Conservation (phyloP, 2,113 vertebrate species). For the Cryptotis parvus region DNA sequence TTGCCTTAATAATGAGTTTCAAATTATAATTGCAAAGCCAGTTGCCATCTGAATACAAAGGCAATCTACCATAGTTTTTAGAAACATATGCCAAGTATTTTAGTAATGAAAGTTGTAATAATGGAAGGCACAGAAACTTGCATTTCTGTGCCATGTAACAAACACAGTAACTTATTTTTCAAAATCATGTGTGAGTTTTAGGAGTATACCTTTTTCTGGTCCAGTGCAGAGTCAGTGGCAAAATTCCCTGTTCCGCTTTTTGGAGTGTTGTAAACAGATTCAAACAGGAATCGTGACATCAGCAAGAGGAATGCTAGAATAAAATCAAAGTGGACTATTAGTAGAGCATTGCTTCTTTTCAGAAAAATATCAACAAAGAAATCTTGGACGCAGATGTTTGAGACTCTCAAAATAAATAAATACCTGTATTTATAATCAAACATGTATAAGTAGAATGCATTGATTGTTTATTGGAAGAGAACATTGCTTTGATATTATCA, state of each 20-base stretch:
- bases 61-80: neutral
- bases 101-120: constrained; percentile 50
- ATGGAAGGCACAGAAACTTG: neutral
- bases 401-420: constrained; percentile 42
- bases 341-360: constrained; percentile 34
- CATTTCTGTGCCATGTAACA: neutral
- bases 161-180: neutral
- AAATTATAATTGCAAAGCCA: constrained; percentile 53
- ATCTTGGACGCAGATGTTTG: neutral
- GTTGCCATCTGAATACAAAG: constrained; percentile 22
- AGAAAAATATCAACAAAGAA: neutral
- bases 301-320: constrained; percentile 82
- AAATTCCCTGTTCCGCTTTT: constrained; percentile 78
- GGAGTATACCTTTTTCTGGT: constrained; percentile 78
- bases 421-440: neutral
- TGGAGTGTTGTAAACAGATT: constrained; percentile 83
- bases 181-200: neutral
- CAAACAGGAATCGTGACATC: constrained; percentile 83
- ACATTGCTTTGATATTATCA: constrained; percentile 16
- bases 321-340: constrained; percentile 83
- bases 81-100: neutral
- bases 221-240: constrained; percentile 72
- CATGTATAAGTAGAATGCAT: neutral
- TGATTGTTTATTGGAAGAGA: neutral
- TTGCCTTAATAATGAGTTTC: constrained; percentile 42